Conservation (phyloP, 1,140 invertebrate species). For the Formica exsecta region DNA sequence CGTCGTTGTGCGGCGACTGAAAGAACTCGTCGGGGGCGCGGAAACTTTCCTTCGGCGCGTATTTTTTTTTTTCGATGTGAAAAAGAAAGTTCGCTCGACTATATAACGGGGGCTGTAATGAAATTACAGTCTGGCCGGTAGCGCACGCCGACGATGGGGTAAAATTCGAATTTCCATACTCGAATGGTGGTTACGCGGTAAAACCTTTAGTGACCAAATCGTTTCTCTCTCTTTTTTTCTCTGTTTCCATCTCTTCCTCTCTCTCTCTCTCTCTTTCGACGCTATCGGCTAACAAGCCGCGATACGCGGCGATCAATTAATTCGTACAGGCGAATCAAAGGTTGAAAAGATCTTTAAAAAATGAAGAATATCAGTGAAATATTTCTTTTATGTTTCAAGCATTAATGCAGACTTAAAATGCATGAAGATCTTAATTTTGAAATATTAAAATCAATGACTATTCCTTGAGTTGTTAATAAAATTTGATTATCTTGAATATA, state of each 20-base stretch:
- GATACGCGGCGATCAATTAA: conserved; percentile 48
- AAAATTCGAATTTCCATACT: conserved; percentile 64
- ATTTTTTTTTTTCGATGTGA: conserved; percentile 31
- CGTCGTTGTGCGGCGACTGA: conserved; percentile 12
- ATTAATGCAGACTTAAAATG: background rate
- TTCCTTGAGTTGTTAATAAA: background rate
- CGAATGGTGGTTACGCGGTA: conserved; percentile 58
- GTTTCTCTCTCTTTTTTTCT: background rate
- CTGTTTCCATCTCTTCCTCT: background rate
- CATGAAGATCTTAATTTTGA: background rate
- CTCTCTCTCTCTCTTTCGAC: background rate
- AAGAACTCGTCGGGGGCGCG: background rate
- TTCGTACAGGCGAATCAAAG: conserved; percentile 42
- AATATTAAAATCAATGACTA: conserved; percentile 9
- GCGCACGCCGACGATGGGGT: conserved; percentile 45
- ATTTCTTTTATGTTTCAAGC: background rate
- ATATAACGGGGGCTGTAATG: conserved; percentile 48
- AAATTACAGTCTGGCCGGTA: conserved; percentile 49
- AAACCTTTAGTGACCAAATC: conserved; percentile 60
- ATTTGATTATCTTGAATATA: background rate
- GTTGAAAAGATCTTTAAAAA: conserved; percentile 40
- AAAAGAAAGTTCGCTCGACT: conserved; percentile 36
- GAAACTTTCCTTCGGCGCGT: conserved; percentile 1
- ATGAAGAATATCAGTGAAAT: conserved; percentile 8
- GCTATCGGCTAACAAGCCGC: conserved; percentile 31